These are phyloP conservation scores for Physella acuta DNA, from an alignment of 1,140 invertebrate species.

Conservation along the genomic window DNA sequence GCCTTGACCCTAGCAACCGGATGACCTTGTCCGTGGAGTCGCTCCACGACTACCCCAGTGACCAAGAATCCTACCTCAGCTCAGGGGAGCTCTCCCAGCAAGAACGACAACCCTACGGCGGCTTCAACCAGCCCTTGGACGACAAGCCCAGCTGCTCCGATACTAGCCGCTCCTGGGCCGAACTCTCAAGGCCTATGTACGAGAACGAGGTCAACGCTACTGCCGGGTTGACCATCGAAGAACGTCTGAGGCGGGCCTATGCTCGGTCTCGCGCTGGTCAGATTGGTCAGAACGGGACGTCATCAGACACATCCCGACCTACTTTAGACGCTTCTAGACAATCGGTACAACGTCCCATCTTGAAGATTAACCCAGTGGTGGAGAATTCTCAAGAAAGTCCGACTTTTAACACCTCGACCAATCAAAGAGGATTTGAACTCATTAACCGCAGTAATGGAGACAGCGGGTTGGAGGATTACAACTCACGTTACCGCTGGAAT, in stretches of 20 bases:
- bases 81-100: background rate
- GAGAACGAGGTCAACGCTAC: background rate
- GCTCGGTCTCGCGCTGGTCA: background rate
- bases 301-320: no score
- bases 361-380: background rate
- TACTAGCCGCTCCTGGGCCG: background rate
- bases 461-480: background rate
- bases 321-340: conserved; percentile 4
- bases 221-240: background rate
- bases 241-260: conserved; percentile 7
- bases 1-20: conserved; percentile 15
- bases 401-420: background rate
- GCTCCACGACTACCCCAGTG: conserved; percentile 7
- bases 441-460: background rate
- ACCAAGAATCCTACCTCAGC: background rate
- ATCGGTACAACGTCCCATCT: background rate
- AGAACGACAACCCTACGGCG: background rate
- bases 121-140: background rate
- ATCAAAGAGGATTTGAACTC: conserved; percentile 6
- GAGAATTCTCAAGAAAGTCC: background rate
- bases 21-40: conserved; percentile 19
- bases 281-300: background rate
- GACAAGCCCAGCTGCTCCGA: conserved; percentile 1
- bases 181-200: background rate
- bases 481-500: background rate